These are phyloP conservation scores for Chrysodeixis includens DNA, from an alignment of 2,888 invertebrate genomes.

Conservation along the genomic window DNA sequence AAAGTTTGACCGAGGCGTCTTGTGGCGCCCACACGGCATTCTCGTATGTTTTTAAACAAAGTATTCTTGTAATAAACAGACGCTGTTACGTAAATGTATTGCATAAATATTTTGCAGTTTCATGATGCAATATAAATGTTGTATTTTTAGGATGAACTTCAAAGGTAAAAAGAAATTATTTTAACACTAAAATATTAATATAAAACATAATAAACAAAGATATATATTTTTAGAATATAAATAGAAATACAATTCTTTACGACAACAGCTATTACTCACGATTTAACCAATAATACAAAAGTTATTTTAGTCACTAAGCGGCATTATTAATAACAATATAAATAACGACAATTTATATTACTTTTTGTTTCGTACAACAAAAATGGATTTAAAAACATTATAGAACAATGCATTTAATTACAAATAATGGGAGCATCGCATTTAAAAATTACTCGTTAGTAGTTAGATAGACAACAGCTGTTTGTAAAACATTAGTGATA, in stretches of 20 bases:
- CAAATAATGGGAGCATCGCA: not conserved
- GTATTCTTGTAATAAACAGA: conserved; percentile 17
- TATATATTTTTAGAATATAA: too few species aligned
- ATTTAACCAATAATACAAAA: too few species aligned
- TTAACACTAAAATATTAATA: too few species aligned
- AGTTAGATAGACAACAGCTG: not conserved
- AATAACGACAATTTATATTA: too few species aligned
- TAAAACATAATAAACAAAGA: too few species aligned
- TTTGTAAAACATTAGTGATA: not conserved
- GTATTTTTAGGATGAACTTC: too few species aligned
- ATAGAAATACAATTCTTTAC: too few species aligned
- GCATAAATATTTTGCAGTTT: conserved; percentile 15
- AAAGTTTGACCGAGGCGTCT: conserved; percentile 6
- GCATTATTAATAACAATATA: too few species aligned
- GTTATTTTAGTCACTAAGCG: too few species aligned
- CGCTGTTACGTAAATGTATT: conserved; percentile 7
- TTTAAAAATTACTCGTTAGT: not conserved
- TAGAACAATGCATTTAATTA: conserved; percentile 7
- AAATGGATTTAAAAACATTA: too few species aligned
- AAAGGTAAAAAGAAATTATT: too few species aligned
- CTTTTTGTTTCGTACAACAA: not conserved
- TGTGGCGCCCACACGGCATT: not conserved
- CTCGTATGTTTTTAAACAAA: conserved; percentile 16
- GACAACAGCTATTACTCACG: too few species aligned
- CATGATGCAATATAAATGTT: not conserved